Conservation (phyloP, 2,113 vertebrate genomes). For the Ochotona princeps region DNA sequence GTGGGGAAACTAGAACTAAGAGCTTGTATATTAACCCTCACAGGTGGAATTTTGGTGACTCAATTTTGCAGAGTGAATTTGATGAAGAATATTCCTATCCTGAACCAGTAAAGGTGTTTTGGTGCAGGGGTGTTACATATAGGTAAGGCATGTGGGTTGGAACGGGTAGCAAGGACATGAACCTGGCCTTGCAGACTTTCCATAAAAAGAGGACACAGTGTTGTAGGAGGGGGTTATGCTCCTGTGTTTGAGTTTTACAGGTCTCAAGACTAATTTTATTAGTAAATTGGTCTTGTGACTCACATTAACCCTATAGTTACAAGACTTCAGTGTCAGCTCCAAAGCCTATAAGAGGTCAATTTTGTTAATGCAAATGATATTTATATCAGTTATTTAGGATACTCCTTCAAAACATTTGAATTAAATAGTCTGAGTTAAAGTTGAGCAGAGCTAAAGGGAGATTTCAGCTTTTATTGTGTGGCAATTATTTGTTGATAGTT, state of each 20-base stretch:
- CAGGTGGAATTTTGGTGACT: conserved; percentile 90
- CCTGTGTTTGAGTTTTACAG: background rate
- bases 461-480: background rate
- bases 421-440: background rate
- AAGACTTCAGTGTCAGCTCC: background rate
- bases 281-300: background rate
- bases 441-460: background rate
- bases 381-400: background rate
- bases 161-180: background rate
- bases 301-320: background rate
- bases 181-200: background rate
- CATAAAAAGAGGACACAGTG: background rate
- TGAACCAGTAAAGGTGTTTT: conserved; percentile 90
- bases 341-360: background rate
- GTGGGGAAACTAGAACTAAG: conserved; percentile 5
- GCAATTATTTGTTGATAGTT: background rate
- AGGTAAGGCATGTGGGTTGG: conserved; percentile 83
- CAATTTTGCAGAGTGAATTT: conserved; percentile 75
- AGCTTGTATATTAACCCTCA: conserved; percentile 61
- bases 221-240: background rate
- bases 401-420: background rate
- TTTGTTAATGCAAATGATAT: conserved; percentile 33
- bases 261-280: conserved; percentile 23
- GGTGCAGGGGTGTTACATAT: conserved; percentile 90
- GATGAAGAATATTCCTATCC: conserved; percentile 74